Evolutionary conservation across 2,797 vertebrate species (phyloP), one percentile per base, ranked within the genome.

Genomic region (Hephaestus fuliginosus): DNA sequence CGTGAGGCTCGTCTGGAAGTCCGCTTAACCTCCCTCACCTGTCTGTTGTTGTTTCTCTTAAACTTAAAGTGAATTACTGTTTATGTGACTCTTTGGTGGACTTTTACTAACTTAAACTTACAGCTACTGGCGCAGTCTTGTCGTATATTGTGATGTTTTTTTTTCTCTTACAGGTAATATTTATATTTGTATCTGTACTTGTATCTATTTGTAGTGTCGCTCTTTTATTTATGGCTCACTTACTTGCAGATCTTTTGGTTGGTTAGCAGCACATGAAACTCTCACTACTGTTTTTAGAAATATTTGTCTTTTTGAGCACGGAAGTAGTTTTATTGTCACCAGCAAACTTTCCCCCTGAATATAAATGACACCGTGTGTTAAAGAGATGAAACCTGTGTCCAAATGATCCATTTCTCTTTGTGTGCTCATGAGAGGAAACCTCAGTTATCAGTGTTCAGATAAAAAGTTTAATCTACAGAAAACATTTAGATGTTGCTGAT

Each of bases 221-320:
- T 4, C 11, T 72, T 1, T 9, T 17, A 48, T 28, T 60, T 3
- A 22, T 22, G 5, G 18, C 15, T 17, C 10, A n/a, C 13, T 20
- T 51, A 20, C 25, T 18, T 58, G 28, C 48, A 48, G 41, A 15
- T 76, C 39, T 74, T 65, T 30, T 56, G 56, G 20, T 74, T 44
- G 17, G 33, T 1, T 52, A 52, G 1, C 36, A 46, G 28, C 17
- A 44, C 49, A 52, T 30, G n/a, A 55, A 39, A 53, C 62, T 20
- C 5, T 46, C 49, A n/a, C n/a, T 10, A 52, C 10, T 2, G 11
- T 76, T 46, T 70, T 9, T 57, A 28, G 5, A 15, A 52, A 6
- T 39, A 30, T 13, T 14, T 57, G 10, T 1, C 5, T 30, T 28
- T 48, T 52, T 76, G 18, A 2, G 1, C 5, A 36, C n/a, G 8